Base-by-base conservation (phyloP, 2,113 vertebrate genomes). In the Seriola dumerili region DNA sequence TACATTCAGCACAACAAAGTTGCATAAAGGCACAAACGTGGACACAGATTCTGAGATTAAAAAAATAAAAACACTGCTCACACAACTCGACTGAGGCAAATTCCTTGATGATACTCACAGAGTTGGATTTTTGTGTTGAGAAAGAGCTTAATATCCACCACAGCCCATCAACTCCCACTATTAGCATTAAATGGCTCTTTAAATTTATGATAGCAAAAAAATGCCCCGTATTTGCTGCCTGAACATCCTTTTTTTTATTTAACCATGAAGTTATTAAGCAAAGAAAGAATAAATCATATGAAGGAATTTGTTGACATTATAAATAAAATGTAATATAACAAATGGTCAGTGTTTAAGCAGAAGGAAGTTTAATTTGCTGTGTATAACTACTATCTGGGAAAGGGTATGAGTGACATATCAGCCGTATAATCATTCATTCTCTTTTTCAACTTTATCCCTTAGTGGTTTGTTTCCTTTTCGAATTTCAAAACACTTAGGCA, bases 151-250 rank as follows among this genome's bases (percentile, higher is more conserved):
- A 61, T 61, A 34, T 76, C 38, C 76, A 62, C 16, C 71, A 76
- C 58, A 58, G 65, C 23, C 38, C 63, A 81, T 82, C 19, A 73
- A 29, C 75, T 63, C 32, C 21, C 8, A 16, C 36, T 3, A 6
- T 58, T 52, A 65, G 36, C 12, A 25, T 77, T n/a, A 42, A 86
- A 76, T 74, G 73, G 58, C 79, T 82, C 62, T 76, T 68, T 76
- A 65, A 25, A 64, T 65, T 21, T 10, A 34, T 17, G 8, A 25
- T 23, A 44, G 46, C 36, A 72, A 67, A 55, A 12, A 40, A 83
- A 77, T 50, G 13, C 23, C n/a, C 23, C 9, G 23, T 10, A 48
- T 68, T 79, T 81, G 21, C 74, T 48, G 25, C 59, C 63, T 48
- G 34, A 67, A 67, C n/a, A 14, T 80, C 44, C 0, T 10, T 3